These are phyloP conservation scores for Rhabditoides inermis DNA, from an alignment of 2,888 invertebrate species.

Conservation along the genomic window DNA sequence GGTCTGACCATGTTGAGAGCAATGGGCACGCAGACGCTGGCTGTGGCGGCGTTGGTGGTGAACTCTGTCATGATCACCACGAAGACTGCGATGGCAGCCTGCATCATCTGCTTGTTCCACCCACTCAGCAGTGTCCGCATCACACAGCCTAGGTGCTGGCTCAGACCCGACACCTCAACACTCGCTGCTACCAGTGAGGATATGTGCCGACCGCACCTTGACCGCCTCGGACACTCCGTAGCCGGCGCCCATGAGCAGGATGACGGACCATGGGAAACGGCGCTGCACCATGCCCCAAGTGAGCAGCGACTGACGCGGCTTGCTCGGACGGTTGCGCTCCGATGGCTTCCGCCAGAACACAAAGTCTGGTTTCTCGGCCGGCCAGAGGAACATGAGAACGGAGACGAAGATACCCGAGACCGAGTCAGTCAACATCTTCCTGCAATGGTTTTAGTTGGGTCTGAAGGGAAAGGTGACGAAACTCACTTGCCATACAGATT, in stretches of 20 bases:
- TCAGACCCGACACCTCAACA: too few species aligned
- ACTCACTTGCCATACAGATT: not conserved
- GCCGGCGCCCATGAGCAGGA: constrained; percentile 36
- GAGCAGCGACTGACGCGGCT: constrained; percentile 19
- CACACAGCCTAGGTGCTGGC: too few species aligned
- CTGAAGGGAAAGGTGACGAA: not conserved
- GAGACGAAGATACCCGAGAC: constrained; percentile 29
- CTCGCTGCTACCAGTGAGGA: too few species aligned
- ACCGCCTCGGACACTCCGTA: constrained; percentile 32
- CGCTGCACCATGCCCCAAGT: constrained; percentile 29
- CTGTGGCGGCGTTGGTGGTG: constrained; percentile 41
- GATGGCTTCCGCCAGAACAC: constrained; percentile 11
- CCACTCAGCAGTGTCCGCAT: too few species aligned
- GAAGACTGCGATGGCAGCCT: constrained; percentile 24
- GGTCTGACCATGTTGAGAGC: constrained; percentile 24
- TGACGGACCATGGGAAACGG: constrained; percentile 34
- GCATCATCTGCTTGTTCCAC: too few species aligned
- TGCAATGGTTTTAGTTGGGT: too few species aligned
- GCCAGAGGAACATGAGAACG: constrained; percentile 33
- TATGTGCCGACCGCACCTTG: constrained; percentile 17
- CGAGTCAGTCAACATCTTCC: constrained; percentile 20
- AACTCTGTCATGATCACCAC: constrained; percentile 36
- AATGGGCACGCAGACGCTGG: constrained; percentile 42
- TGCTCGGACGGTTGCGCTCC: constrained; percentile 13
- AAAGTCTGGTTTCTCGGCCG: constrained; percentile 29